A percentile compares a stretch with the other conserved stretches of the same genome.
phyloP scores from a whole-genome alignment of 92 coral and sea anemone species.

The Metridium senile region DNA sequence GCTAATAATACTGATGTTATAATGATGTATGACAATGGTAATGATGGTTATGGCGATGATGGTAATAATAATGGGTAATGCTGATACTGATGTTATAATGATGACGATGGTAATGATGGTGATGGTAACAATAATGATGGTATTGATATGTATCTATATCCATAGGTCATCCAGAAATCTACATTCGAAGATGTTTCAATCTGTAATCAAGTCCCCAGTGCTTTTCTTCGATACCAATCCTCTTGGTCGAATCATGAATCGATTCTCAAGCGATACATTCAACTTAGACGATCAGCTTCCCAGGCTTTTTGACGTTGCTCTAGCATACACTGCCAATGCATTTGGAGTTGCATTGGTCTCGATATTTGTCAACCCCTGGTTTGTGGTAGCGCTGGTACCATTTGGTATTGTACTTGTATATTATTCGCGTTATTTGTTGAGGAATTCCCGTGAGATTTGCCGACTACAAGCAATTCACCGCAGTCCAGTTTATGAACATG shows the following conservation, averaged over 20 bases:
- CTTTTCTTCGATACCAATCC: conserved; percentile 69
- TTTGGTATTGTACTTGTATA: conserved; percentile 37
- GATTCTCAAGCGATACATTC: conserved; percentile 61
- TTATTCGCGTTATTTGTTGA: conserved; percentile 52
- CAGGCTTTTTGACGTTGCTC: conserved; percentile 11
- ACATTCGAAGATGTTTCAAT: conserved; percentile 51
- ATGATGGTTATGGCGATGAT: too few species aligned
- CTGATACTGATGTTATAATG: too few species aligned
- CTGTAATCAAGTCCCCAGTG: conserved; percentile 64
- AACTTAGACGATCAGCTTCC: conserved; percentile 54
- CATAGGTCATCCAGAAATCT: conserved; percentile 60
- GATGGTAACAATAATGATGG: neutral
- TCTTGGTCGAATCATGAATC: conserved; percentile 63
- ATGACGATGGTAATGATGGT: too few species aligned
- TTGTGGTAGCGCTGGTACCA: conserved; percentile 54
- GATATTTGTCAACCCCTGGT: conserved; percentile 53
- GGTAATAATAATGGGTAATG: too few species aligned
- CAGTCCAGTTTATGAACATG: conserved; percentile 73
- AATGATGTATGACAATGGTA: too few species aligned
- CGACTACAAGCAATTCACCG: conserved; percentile 64
- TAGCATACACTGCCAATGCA: conserved; percentile 38
- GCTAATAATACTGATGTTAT: too few species aligned
- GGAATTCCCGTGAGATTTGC: conserved; percentile 64
- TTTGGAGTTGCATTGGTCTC: conserved; percentile 49
- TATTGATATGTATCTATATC: conserved; percentile 16